Base-by-base conservation (phyloP, 2,797 vertebrate genomes). In the Danio jaintianensis region DNA sequence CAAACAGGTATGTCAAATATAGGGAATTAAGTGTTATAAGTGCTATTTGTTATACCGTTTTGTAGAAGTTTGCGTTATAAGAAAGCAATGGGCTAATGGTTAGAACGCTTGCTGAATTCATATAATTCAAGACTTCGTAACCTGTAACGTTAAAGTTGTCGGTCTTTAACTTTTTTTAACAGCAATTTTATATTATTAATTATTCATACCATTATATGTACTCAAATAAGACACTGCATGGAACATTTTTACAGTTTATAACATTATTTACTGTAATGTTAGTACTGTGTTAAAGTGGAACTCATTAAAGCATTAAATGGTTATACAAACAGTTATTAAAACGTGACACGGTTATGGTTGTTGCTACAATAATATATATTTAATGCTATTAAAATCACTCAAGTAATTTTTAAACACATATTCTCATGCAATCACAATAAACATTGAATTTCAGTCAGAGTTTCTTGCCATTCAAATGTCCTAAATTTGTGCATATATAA, bases 1-100 rank as follows among this genome's bases (percentile, higher is more conserved):
- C 4, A 8, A 18, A 7, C 52, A 72, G 50, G 38, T 66, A 67
- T 56, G 75, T 77, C 13, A 56, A 75, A 42, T 22, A n/a, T 12
- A 18, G 11, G 1, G 7, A 29, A 64, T 15, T 2, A 5, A 16
- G 20, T 10, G 18, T 43, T 4, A 42, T 5, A 5, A 20, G 36
- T 40, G 29, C 1, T 11, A 5, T 64, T 18, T 43, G 10, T 53
- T 52, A 7, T n/a, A 36, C 10, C 18, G 16, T 48, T 18, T n/a
- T 48, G 22, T 61, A n/a, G 10, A 52, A 40, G 7, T 36, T 62
- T 40, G 22, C 16, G 13, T 16, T 29, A 29, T 29, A 38, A n/a
- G 36, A 40, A 6, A 70, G 16, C 6, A 53, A 38, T n/a, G 8
- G 62, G 1, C 16, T 8, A 50, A 40, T 20, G 22, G 20, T n/a